Conservation (phyloP, 1,140 invertebrate species). For the Gonioctena quinquepunctata region DNA sequence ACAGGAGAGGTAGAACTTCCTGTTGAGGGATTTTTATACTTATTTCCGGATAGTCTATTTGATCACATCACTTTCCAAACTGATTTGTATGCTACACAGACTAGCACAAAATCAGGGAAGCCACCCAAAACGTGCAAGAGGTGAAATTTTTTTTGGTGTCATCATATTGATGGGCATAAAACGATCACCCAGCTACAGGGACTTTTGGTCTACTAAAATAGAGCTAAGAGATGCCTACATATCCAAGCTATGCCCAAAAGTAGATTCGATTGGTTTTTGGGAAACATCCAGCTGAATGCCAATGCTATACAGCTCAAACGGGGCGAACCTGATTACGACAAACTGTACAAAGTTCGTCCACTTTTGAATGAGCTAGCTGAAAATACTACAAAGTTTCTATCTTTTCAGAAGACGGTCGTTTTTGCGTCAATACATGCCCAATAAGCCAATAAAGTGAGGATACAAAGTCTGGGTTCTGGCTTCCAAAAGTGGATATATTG, state of each 20-base stretch:
- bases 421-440: too few species aligned
- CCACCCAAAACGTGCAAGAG: background rate
- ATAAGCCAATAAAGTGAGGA: too few species aligned
- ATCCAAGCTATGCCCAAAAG: background rate
- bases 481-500: constrained; percentile 48
- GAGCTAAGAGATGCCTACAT: background rate
- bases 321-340: too few species aligned
- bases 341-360: too few species aligned
- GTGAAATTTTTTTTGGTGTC: background rate
- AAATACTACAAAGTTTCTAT: too few species aligned
- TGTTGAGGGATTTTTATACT: background rate
- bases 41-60: background rate
- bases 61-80: background rate
- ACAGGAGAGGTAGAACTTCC: background rate
- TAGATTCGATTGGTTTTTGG: background rate
- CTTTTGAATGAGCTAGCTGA: too few species aligned
- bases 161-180: background rate
- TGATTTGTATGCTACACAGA: background rate
- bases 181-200: background rate
- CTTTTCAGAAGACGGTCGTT: constrained; percentile 51
- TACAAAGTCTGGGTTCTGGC: constrained; percentile 7
- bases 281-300: background rate
- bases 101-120: background rate
- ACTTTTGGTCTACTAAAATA: background rate
- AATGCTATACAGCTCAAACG: too few species aligned